A percentile compares a stretch with the other conserved stretches of the same genome.
Conservation (phyloP, 2,797 vertebrate genomes). For the Allobates femoralis region DNA sequence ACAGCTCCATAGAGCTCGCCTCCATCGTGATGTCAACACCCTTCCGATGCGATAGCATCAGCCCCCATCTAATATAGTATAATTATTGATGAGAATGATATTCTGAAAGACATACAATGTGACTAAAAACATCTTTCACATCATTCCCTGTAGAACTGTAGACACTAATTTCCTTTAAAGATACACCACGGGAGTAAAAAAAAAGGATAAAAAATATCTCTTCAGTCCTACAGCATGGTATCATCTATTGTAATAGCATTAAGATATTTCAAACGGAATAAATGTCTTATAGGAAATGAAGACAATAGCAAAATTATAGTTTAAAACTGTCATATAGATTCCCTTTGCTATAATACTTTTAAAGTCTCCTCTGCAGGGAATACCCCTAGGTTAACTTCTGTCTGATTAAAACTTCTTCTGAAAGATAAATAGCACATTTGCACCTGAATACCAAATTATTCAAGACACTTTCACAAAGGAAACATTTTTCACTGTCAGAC, state of each 20-base stretch:
- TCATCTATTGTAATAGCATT: background rate
- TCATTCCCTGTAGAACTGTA: background rate
- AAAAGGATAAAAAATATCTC: background rate
- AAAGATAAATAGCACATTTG: constrained; percentile 16
- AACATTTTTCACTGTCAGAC: constrained; percentile 2
- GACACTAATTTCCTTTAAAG: constrained; percentile 22
- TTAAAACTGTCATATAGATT: background rate
- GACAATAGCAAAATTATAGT: constrained; percentile 21
- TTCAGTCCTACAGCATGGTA: background rate
- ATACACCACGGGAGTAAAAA: background rate
- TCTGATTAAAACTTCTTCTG: constrained; percentile 1
- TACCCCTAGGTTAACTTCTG: constrained; percentile 11
- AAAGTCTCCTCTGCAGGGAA: constrained; percentile 1
- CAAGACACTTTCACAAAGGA: constrained; percentile 2
- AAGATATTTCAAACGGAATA: constrained; percentile 28
- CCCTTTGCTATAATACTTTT: background rate
- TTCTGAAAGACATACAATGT: background rate
- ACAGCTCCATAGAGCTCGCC: no score
- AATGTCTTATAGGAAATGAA: constrained; percentile 14
- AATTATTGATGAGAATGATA: background rate
- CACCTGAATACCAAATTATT: background rate
- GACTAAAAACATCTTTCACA: constrained; percentile 6
- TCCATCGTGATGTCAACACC: no score
- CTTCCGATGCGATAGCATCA: no score
- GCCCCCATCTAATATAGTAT: no score